A percentile compares a stretch with the other conserved stretches of the same genome.
phyloP scores from a whole-genome alignment of 2,113 vertebrate species.

The Fregata magnificens region DNA sequence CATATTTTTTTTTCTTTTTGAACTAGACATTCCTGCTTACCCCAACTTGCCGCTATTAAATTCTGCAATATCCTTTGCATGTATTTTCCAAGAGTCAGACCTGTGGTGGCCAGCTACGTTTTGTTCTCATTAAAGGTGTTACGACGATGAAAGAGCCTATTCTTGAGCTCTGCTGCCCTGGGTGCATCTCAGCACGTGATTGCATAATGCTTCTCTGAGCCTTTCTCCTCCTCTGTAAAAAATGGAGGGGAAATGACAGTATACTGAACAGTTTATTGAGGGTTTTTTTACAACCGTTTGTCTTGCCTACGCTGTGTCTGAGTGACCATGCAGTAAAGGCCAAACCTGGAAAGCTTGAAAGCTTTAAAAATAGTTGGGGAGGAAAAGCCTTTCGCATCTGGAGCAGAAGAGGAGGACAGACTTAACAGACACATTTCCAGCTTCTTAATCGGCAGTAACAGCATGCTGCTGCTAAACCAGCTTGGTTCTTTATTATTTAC shows the following conservation, averaged over 20 bases:
- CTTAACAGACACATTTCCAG: background rate
- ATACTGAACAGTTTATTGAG: background rate
- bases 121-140: background rate
- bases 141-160: background rate
- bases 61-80: background rate
- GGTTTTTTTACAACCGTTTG: background rate
- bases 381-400: background rate
- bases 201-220: background rate
- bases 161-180: background rate
- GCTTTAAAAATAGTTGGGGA: background rate
- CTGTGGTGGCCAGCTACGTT: background rate
- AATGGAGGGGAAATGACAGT: background rate
- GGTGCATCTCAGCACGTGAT: background rate
- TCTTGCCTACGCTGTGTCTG: fast-evolving
- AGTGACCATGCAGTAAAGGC: background rate
- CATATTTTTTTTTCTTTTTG: background rate
- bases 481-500: background rate
- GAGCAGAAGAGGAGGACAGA: background rate
- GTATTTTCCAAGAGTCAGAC: background rate
- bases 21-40: background rate
- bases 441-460: background rate
- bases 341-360: background rate
- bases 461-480: background rate
- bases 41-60: background rate
- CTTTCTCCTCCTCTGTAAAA: background rate